Evolutionary conservation across 2,888 invertebrate species (phyloP).

Genomic region (Hedychridium roseum): DNA sequence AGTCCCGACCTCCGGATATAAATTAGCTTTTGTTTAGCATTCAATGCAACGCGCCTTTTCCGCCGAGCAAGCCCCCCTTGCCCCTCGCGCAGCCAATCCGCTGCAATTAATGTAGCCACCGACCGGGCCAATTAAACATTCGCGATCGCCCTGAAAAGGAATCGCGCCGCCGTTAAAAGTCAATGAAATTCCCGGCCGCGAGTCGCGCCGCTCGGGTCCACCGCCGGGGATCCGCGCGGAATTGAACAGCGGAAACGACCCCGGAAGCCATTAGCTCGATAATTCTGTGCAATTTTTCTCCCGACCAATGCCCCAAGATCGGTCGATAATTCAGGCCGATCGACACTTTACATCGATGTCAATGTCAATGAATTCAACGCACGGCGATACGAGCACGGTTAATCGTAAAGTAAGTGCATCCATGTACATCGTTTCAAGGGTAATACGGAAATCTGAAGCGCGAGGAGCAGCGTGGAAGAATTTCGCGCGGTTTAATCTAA

Average conservation of each 20-base stretch:
- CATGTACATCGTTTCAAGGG: no score
- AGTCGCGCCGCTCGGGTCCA: constrained; percentile 19
- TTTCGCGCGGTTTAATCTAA: constrained; percentile 37
- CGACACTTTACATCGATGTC: no score
- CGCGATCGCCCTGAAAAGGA: constrained; percentile 48
- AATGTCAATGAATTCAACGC: no score
- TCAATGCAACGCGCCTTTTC: constrained; percentile 56
- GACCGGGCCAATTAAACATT: constrained; percentile 50
- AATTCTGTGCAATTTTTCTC: neutral
- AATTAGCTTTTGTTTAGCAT: constrained; percentile 65
- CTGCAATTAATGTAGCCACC: constrained; percentile 58
- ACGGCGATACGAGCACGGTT: no score
- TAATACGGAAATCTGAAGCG: constrained; percentile 8
- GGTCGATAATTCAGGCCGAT: no score
- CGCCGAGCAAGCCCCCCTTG: constrained; percentile 29
- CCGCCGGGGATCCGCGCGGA: constrained; percentile 20
- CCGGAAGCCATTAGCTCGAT: neutral
- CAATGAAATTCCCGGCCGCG: constrained; percentile 50
- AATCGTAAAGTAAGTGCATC: no score
- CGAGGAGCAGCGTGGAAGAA: constrained; percentile 27
- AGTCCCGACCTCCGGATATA: constrained; percentile 61
- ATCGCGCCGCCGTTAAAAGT: constrained; percentile 44
- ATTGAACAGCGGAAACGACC: no score
- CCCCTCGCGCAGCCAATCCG: constrained; percentile 39
- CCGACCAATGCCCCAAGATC: no score